Conservation (phyloP, 2,888 invertebrate species). For the Psylliodes chrysocephalus region DNA sequence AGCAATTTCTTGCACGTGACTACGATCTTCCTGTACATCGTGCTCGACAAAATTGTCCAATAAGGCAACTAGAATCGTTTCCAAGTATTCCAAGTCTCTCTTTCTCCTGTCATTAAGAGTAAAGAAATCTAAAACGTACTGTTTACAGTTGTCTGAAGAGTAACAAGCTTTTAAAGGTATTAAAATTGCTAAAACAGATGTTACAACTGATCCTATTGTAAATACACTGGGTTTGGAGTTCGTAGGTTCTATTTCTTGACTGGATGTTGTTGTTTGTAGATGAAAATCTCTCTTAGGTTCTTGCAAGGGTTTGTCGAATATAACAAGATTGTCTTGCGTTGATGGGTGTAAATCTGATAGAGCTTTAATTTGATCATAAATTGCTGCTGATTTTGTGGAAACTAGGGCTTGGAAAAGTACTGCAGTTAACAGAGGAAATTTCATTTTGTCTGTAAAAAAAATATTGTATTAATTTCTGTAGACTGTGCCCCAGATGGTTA, state of each 20-base stretch:
- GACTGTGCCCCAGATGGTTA: no score
- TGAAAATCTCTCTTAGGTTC: neutral
- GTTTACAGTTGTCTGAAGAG: slow-evolving; percentile 17
- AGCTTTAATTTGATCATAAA: neutral
- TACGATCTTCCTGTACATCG: slow-evolving; percentile 8
- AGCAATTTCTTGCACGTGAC: slow-evolving; percentile 18
- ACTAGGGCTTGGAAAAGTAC: neutral
- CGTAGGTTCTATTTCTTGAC: slow-evolving; percentile 1
- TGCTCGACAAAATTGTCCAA: slow-evolving; percentile 35
- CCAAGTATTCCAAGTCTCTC: slow-evolving; percentile 29
- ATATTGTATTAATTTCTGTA: no score
- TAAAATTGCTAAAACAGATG: slow-evolving; percentile 10
- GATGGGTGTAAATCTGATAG: neutral
- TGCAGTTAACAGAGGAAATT: neutral
- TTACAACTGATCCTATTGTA: slow-evolving; percentile 13
- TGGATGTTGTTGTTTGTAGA: neutral
- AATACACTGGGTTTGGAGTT: slow-evolving; percentile 6
- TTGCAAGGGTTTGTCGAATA: neutral
- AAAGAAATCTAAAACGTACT: slow-evolving; percentile 8
- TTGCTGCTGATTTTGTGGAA: neutral
- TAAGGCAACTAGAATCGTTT: slow-evolving; percentile 30
- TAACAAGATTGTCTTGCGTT: neutral
- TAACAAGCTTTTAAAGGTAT: slow-evolving; percentile 18
- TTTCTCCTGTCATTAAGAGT: slow-evolving; percentile 20
- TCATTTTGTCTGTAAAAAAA: slow-evolving; percentile 5